These are phyloP conservation scores for Seira sanloemensis DNA, from an alignment of 2,888 invertebrate genomes.

Conservation along the genomic window DNA sequence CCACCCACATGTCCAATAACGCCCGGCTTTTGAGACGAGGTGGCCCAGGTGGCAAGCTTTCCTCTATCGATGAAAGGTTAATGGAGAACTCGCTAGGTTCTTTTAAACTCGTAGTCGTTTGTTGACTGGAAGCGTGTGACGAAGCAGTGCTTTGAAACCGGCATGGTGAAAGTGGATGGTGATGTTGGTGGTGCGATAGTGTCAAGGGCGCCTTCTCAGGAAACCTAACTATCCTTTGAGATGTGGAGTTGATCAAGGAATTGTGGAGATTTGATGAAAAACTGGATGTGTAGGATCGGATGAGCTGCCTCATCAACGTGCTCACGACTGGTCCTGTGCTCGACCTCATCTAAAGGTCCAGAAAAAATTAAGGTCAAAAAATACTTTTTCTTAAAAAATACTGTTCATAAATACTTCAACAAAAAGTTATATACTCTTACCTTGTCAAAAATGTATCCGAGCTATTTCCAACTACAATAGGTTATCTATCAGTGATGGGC, in stretches of 20 bases:
- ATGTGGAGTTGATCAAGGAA: background rate
- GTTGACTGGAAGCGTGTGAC: background rate
- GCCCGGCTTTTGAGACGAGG: conserved; percentile 27
- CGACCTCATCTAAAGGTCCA: too few relatives aligned
- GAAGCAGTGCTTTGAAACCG: background rate
- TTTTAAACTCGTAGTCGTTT: too few relatives aligned
- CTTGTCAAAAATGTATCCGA: too few relatives aligned
- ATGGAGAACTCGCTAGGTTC: conserved; percentile 11
- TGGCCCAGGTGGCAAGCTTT: conserved; percentile 7
- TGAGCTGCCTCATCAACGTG: background rate
- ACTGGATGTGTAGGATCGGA: background rate
- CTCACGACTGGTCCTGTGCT: too few relatives aligned
- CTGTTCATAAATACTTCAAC: too few relatives aligned
- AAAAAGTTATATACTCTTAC: too few relatives aligned
- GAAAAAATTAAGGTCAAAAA: too few relatives aligned
- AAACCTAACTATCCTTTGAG: background rate
- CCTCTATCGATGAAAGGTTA: conserved; percentile 19
- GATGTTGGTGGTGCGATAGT: too few relatives aligned
- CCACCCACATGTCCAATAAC: conserved; percentile 43
- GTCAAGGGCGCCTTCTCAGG: background rate
- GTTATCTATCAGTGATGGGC: too few relatives aligned
- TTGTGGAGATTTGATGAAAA: background rate
- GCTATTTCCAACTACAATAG: too few relatives aligned
- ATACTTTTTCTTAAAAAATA: too few relatives aligned
- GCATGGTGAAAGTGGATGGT: background rate